phyloP scores from a whole-genome alignment of 1,140 invertebrate species.

The Drosophila takahashii region DNA sequence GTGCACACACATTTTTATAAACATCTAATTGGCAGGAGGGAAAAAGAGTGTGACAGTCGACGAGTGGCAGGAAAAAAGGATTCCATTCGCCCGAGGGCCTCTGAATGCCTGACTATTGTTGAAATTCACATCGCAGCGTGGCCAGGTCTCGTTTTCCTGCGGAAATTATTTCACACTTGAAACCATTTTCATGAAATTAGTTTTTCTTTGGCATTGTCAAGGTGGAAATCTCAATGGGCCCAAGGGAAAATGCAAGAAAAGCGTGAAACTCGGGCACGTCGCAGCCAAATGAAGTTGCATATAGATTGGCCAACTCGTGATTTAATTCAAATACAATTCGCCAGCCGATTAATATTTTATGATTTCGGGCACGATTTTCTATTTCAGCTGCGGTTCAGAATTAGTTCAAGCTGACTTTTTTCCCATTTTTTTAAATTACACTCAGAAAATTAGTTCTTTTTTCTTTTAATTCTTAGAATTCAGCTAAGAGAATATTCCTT shows the following conservation, averaged over 20 bases:
- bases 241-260: constrained; percentile 29
- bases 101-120: constrained; percentile 62
- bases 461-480: not conserved
- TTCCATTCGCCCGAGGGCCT: constrained; percentile 58
- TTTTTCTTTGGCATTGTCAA: constrained; percentile 59
- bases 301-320: constrained; percentile 40
- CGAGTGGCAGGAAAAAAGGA: constrained; percentile 36
- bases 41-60: constrained; percentile 48
- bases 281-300: constrained; percentile 55
- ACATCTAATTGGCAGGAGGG: constrained; percentile 69
- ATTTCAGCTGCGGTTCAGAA: constrained; percentile 28
- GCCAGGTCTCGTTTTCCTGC: constrained; percentile 30
- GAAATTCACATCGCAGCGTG: constrained; percentile 53
- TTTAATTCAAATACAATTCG: constrained; percentile 65
- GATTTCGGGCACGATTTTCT: constrained; percentile 73
- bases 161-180: constrained; percentile 79
- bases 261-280: constrained; percentile 59
- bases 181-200: constrained; percentile 80
- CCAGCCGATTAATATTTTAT: constrained; percentile 71
- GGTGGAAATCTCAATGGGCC: constrained; percentile 54
- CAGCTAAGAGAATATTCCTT: too few relatives aligned
- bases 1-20: constrained; percentile 71
- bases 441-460: not conserved
- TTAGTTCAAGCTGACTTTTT: not conserved
- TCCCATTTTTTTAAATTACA: not conserved